Evolutionary conservation across 1,140 invertebrate species (phyloP), one percentile per base, ranked within the genome.

Genomic region (Drosophila malerkotliana): DNA sequence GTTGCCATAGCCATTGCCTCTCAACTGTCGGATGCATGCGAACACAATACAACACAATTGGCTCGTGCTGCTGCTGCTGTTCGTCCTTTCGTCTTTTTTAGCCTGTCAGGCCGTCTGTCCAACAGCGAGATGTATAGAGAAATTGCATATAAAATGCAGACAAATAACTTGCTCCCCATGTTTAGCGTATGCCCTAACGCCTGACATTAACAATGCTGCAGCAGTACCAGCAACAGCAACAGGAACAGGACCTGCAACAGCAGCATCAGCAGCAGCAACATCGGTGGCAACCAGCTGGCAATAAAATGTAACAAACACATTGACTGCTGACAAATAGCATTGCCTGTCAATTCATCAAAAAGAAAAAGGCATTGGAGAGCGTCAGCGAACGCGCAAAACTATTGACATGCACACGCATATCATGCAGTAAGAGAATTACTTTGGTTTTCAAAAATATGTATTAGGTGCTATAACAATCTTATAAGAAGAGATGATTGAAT

Each of bases 281-380:
- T 39, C 49, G 55, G 62, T 54, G 58, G 59, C 79, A 83, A 74
- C 64, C 73, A 73, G 75, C 76, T 87, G 79, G 84, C 84, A 89
- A 89, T 89, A 84, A 89, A 89, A 89, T 89, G 84, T 84, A 90
- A 89, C 84, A 90, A 90, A 90, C 82, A 84, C 78, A 88, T 90
- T 90, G 87, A 90, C 88, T 90, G 79, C 88, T 90, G 88, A 90
- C 88, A 90, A 90, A 90, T 90, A 81, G 87, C 80, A 87, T 83
- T 90, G 87, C 87, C 84, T 90, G 88, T 90, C 88, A 90, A 90
- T 90, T 90, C 82, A 90, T 90, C 79, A 90, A 83, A 90, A 79
- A 83, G 61, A 59, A 72, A 77, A 64, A 63, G 32, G 30, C 45
- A 76, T 34, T 54, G 37, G 67, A 68, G 56, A 56, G 62, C 72